These are phyloP conservation scores for Electrophaes corylata DNA, from an alignment of 2,888 invertebrate genomes.

Conservation along the genomic window DNA sequence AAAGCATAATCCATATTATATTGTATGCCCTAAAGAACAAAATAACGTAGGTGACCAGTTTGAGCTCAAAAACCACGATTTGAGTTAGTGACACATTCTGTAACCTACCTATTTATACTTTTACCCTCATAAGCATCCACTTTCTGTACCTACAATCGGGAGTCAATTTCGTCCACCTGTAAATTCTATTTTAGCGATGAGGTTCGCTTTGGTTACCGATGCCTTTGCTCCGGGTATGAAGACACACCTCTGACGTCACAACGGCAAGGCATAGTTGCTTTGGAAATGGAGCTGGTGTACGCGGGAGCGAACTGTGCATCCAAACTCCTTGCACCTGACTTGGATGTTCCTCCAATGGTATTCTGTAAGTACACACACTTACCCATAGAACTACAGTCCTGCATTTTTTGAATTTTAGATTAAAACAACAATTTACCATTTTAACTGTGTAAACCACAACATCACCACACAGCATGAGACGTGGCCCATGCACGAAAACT, in stretches of 20 bases:
- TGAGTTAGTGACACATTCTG: not conserved
- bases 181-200: conserved; percentile 56
- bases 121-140: no score
- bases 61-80: no score
- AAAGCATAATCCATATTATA: no score
- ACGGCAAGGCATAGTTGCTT: conserved; percentile 85
- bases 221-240: conserved; percentile 92
- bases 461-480: no score
- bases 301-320: conserved; percentile 96
- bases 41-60: no score
- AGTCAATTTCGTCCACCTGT: not conserved
- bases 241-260: conserved; percentile 84
- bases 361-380: conserved; percentile 55
- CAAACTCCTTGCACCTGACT: conserved; percentile 88
- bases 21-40: no score
- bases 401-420: not conserved
- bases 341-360: conserved; percentile 68
- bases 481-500: no score
- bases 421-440: not conserved
- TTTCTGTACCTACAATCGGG: no score
- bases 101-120: not conserved
- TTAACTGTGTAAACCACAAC: not conserved
- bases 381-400: not conserved
- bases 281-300: conserved; percentile 96
- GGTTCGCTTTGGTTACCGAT: conserved; percentile 88